Evolutionary conservation across 1,140 invertebrate genomes (phyloP).

Genomic region (Helicoverpa zea): DNA sequence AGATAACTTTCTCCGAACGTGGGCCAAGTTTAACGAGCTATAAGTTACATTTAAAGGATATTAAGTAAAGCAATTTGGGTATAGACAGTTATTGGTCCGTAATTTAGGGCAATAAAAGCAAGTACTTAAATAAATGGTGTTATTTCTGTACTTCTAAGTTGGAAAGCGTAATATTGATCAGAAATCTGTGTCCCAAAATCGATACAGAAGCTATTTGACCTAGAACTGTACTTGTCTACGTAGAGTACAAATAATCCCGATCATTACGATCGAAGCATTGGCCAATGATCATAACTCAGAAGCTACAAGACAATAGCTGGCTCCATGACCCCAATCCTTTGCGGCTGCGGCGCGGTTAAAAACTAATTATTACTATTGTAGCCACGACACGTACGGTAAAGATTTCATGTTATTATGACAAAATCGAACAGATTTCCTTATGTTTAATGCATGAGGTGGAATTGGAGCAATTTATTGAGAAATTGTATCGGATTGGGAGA

Average conservation of each 20-base stretch:
- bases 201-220: background rate
- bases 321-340: conserved; percentile 32
- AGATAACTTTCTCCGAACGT: conserved; percentile 37
- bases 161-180: background rate
- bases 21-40: conserved; percentile 24
- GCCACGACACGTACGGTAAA: conserved; percentile 25
- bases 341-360: conserved; percentile 28
- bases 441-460: background rate
- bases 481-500: background rate
- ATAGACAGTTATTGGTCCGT: background rate
- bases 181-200: background rate
- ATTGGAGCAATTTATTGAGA: background rate
- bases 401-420: conserved; percentile 35
- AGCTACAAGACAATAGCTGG: conserved; percentile 35
- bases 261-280: conserved; percentile 25
- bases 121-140: background rate
- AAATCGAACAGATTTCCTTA: conserved; percentile 20
- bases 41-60: conserved; percentile 29
- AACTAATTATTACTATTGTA: conserved; percentile 36
- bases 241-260: conserved; percentile 17
- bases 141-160: too few species aligned
- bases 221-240: background rate
- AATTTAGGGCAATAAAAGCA: conserved; percentile 1
- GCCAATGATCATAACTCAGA: conserved; percentile 43
- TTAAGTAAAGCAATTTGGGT: background rate